Evolutionary conservation across 2,888 invertebrate genomes (phyloP).

Genomic region (Trilocha varians): DNA sequence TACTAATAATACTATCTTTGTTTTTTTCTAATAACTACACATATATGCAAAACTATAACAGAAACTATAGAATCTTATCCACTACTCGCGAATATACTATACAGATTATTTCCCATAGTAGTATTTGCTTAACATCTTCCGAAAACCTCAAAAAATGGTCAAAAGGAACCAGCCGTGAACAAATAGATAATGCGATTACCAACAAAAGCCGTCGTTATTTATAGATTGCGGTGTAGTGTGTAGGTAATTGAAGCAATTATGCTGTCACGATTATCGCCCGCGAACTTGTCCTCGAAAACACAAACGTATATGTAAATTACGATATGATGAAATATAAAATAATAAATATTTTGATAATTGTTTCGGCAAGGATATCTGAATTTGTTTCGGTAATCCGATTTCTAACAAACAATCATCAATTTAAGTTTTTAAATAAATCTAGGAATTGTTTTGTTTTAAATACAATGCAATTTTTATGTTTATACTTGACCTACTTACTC

Average conservation of each 20-base stretch:
- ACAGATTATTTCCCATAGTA: too few relatives aligned
- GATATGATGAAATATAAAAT: slow-evolving; percentile 5
- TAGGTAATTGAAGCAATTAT: slow-evolving; percentile 22
- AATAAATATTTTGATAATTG: slow-evolving; percentile 3
- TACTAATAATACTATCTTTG: too few relatives aligned
- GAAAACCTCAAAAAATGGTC: too few relatives aligned
- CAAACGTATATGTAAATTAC: slow-evolving; percentile 5
- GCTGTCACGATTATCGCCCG: slow-evolving; percentile 20
- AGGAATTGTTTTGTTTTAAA: neutral
- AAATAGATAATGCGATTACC: too few relatives aligned
- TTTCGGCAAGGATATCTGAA: slow-evolving; percentile 1
- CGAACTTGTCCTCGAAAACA: slow-evolving; percentile 27
- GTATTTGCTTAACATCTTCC: too few relatives aligned
- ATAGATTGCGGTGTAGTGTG: slow-evolving; percentile 6
- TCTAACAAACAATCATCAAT: neutral
- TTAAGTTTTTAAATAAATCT: neutral
- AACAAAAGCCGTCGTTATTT: too few relatives aligned
- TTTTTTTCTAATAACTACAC: too few relatives aligned
- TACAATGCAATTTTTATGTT: neutral
- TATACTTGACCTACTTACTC: neutral
- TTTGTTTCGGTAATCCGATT: slow-evolving; percentile 3
- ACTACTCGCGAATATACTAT: too few relatives aligned
- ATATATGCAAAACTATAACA: too few relatives aligned
- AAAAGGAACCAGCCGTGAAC: too few relatives aligned
- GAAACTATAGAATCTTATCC: too few relatives aligned